Conservation (phyloP, 2,797 vertebrate genomes). For the Protonibea diacanthus region DNA sequence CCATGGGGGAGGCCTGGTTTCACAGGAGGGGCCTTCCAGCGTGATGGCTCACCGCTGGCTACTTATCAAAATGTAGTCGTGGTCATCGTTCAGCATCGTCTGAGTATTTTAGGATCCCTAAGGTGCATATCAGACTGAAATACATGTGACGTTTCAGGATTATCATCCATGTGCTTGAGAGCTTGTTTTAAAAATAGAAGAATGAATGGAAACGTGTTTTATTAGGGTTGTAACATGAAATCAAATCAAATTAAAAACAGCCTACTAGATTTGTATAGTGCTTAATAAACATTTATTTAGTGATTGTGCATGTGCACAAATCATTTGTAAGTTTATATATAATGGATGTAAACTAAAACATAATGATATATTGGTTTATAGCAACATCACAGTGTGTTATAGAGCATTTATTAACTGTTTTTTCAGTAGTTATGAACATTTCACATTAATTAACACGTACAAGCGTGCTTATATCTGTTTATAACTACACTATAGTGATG, state of each 20-base stretch:
- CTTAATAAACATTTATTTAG: background rate
- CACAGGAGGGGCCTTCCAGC: constrained; percentile 61
- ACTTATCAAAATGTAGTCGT: constrained; percentile 81
- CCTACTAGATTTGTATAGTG: background rate
- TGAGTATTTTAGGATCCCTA: constrained; percentile 83
- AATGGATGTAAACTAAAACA: background rate
- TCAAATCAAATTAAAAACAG: background rate
- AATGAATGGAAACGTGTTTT: background rate
- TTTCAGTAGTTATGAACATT: background rate
- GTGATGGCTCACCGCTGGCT: constrained; percentile 79
- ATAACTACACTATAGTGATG: background rate
- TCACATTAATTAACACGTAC: background rate
- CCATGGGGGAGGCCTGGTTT: background rate
- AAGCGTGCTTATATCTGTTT: background rate
- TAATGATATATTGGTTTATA: background rate
- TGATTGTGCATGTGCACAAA: background rate
- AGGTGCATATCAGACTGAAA: constrained; percentile 57
- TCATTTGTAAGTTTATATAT: background rate
- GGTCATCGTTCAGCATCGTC: constrained; percentile 84
- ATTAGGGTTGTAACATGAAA: background rate
- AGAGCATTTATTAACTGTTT: background rate
- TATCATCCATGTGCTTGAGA: background rate
- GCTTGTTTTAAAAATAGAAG: background rate
- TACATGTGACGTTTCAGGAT: background rate
- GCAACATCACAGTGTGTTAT: background rate